Evolutionary conservation across 2,797 vertebrate genomes (phyloP), one percentile per base, ranked within the genome.

Genomic region (Takifugu rubripes): DNA sequence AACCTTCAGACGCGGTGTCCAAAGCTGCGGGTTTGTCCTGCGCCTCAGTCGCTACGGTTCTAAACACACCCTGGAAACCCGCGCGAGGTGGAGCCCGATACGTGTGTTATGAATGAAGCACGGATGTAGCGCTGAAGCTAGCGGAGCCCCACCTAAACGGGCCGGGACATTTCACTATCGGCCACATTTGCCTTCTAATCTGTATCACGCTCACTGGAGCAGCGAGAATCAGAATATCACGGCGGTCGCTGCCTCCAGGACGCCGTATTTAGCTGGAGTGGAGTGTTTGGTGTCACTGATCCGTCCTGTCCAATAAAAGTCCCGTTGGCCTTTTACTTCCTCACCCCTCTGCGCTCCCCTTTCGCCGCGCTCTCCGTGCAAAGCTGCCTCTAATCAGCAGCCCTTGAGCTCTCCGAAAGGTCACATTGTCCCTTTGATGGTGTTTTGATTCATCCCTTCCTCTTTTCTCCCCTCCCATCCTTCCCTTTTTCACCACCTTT

Each of bases 391-490:
- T 88, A 87, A 89, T 90, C 88, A 87, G 86, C 82, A 42, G 87
- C 87, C 87, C 86, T 87, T 86, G 88, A 88, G 89, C 88, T 87
- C 85, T 84, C 78, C 64, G 75, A 90, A 89, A 90, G 90, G 88
- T 90, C 90, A 90, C 73, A 65, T 73, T 83, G 85, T 86, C 86
- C 83, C 85, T 90, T 87, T 87, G 85, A 89, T 88, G 74, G 82
- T 88, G 81, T 86, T 90, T 89, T 84, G 84, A 90, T 90, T 88
- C 83, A 86, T 85, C 84, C 81, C 78, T 86, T 89, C 86, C 84
- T 89, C 68, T 78, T 75, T 63, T 80, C 76, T 68, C 59, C 61
- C 74, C 61, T 54, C 72, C 74, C 65, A 49, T 65, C 53, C 67
- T 63, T 52, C 65, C 56, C 59, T 66, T 68, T 73, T 75, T 73